Evolutionary conservation across 1,140 invertebrate species (phyloP), one percentile per base, ranked within the genome.

Genomic region (Phenacoccus solenopsis): DNA sequence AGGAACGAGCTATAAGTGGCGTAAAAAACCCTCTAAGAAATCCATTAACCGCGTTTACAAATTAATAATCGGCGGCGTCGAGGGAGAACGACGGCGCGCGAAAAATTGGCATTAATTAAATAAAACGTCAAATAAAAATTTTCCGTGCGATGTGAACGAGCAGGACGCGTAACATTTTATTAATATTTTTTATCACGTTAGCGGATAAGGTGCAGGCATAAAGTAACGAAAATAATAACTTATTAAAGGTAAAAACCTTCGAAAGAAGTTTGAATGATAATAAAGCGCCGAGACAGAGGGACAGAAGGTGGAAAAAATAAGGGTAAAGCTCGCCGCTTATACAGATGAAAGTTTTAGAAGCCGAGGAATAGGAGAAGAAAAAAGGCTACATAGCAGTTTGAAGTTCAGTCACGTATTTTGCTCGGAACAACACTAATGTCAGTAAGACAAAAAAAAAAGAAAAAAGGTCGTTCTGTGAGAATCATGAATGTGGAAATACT

Each of bases 361-460:
- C 5, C 38, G 38, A 49, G 5, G 38, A 49, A 5, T 32, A 32
- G 5, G 38, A 9, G 38, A 16, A 49, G 16, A 49, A 49, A 49
- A 49, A 49, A 49, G 16, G 38, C 38, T 49, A 49, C 38, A 49
- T 49, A 49, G 38, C 38, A 49, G 38, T 49, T 49, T 49, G 38
- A 49, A 49, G 38, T 49, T 49, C 38, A 49, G 38, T 49, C 38
- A 49, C 38, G 38, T 49, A 49, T 64, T 64, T 24, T 64, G 22
- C 59, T 25, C 59, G 25, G 59, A 25, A 25, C 25, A 25, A 24
- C 59, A 64, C 21, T 25, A 27, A 64, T 49, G 38, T 49, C 38
- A 49, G 38, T 49, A 49, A 49, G 38, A 49, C 38, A 49, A 49
- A 49, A 49, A 49, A 16, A 49, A 49, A 4, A 16, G n/a, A 49